Conservation (phyloP, 2,113 vertebrate genomes). For the Megaceryle maxima region DNA sequence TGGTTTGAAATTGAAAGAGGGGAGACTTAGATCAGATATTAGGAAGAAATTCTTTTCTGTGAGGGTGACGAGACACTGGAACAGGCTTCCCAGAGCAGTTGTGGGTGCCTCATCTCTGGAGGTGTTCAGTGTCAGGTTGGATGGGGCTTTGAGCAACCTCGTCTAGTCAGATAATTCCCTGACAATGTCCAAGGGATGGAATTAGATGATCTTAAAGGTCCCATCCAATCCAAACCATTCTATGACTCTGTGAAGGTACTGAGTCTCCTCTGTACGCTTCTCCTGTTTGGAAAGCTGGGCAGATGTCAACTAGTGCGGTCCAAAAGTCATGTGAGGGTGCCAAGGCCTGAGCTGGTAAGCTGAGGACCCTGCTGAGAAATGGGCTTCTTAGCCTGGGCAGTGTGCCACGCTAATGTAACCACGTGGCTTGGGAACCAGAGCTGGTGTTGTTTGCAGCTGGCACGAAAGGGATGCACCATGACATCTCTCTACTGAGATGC, state of each 20-base stretch:
- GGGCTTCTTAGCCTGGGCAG: background rate
- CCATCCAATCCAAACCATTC: background rate
- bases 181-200: background rate
- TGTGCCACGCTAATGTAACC: background rate
- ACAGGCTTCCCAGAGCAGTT: background rate
- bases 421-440: background rate
- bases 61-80: background rate
- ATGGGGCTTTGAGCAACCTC: background rate
- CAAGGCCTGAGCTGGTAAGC: background rate
- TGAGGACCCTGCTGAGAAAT: background rate
- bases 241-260: background rate
- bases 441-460: background rate
- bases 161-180: background rate
- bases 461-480: fast-evolving
- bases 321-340: background rate
- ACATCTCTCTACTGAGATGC: background rate
- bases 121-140: background rate
- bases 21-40: background rate
- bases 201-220: background rate
- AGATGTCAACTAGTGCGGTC: background rate
- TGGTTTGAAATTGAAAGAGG: background rate
- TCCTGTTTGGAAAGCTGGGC: fast-evolving
- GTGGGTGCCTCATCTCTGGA: background rate
- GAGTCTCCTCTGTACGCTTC: background rate
- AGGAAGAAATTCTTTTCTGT: background rate